Conservation (phyloP, 2,888 invertebrate species). For the Lissocephala sabroskyi region DNA sequence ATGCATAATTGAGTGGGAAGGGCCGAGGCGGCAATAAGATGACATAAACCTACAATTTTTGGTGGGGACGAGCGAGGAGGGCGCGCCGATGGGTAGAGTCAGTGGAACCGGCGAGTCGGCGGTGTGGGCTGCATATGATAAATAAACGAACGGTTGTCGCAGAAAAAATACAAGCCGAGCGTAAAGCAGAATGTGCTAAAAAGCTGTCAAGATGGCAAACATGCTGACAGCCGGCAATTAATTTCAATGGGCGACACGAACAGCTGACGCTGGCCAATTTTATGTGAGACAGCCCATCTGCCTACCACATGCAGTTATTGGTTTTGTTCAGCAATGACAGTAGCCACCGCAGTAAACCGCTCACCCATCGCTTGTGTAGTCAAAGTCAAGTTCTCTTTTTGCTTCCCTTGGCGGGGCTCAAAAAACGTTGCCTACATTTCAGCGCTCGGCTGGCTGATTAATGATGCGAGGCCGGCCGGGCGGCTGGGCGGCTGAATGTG, state of each 20-base stretch:
- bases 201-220: no score
- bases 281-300: slow-evolving; percentile 5
- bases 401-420: neutral
- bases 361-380: slow-evolving; percentile 21
- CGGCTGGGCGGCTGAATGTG: no score
- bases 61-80: no score
- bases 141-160: no score
- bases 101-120: no score
- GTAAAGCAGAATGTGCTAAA: neutral
- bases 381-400: slow-evolving; percentile 7
- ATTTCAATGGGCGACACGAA: slow-evolving; percentile 32
- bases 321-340: slow-evolving; percentile 29
- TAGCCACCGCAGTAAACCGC: slow-evolving; percentile 5
- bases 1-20: no score
- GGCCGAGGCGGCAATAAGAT: no score
- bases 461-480: no score
- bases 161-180: no score
- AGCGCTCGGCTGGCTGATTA: slow-evolving; percentile 33
- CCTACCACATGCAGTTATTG: slow-evolving; percentile 31
- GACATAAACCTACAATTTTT: no score
- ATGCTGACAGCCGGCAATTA: slow-evolving; percentile 38
- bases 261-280: slow-evolving; percentile 35
- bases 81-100: no score
- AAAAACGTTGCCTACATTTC: neutral
- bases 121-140: no score